phyloP scores from a whole-genome alignment of 2,113 vertebrate genomes.

The Zeus faber region DNA sequence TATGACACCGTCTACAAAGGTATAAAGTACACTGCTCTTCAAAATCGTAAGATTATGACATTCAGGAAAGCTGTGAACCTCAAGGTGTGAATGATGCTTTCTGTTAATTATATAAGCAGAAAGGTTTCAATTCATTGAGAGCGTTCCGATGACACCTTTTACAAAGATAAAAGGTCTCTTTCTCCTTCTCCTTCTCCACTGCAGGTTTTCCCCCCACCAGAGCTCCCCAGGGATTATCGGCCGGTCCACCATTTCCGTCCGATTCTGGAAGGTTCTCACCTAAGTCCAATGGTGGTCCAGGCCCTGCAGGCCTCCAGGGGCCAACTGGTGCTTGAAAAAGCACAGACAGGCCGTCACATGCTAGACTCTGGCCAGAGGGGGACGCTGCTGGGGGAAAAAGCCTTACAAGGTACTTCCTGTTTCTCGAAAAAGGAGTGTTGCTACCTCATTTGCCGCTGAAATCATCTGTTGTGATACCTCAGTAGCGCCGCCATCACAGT shows the following conservation, averaged over 20 bases:
- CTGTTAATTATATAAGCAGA: too few relatives aligned
- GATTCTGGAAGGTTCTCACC: slow-evolving; percentile 54
- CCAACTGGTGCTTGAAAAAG: slow-evolving; percentile 62
- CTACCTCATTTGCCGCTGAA: too few relatives aligned
- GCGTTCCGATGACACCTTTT: too few relatives aligned
- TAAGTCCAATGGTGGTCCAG: slow-evolving; percentile 70
- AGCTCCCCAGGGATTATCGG: slow-evolving; percentile 81
- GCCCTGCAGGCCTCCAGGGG: slow-evolving; percentile 76
- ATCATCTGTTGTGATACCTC: too few relatives aligned
- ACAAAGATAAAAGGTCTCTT: background rate
- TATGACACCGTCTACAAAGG: too few relatives aligned
- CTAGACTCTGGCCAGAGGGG: slow-evolving; percentile 82
- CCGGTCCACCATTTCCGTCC: slow-evolving; percentile 85
- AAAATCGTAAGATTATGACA: too few relatives aligned
- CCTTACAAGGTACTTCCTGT: slow-evolving; percentile 72
- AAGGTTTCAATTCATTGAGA: too few relatives aligned
- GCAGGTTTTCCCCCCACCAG: slow-evolving; percentile 85
- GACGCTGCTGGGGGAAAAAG: slow-evolving; percentile 79
- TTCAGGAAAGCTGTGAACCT: too few relatives aligned
- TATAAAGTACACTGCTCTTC: too few relatives aligned
- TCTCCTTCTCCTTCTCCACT: too few relatives aligned
- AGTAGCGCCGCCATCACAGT: too few relatives aligned
- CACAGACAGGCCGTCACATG: slow-evolving; percentile 74
- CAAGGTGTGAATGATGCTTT: too few relatives aligned
- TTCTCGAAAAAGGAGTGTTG: background rate